Percentiles rank a stretch among this genome's conserved stretches.
Conservation (phyloP, 1,140 invertebrate genomes). For the Callitettix versicolor region DNA sequence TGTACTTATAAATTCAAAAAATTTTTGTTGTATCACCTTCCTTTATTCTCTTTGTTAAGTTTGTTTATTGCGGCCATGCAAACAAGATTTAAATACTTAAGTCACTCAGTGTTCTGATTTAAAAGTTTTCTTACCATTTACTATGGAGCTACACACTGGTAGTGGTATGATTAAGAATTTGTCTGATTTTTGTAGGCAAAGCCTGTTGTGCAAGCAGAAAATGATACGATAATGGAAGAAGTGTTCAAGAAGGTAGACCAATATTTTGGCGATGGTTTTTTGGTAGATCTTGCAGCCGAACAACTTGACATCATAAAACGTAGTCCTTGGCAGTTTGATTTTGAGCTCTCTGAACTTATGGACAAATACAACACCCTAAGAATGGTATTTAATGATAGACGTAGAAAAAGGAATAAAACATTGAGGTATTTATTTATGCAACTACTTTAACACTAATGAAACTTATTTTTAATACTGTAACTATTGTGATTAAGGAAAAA, state of each 20-base stretch:
- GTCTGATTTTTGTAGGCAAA: background rate
- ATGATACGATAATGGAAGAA: background rate
- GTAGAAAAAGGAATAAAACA: slow-evolving; percentile 6
- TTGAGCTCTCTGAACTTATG: slow-evolving; percentile 4
- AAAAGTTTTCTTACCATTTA: background rate
- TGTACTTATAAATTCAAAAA: background rate
- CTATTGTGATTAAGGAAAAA: background rate
- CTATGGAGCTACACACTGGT: background rate
- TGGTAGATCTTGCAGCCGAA: slow-evolving; percentile 1
- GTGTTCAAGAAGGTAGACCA: background rate
- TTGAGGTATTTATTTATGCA: no score
- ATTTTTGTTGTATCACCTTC: background rate
- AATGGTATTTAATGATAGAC: slow-evolving; percentile 7
- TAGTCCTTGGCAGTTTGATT: slow-evolving; percentile 10
- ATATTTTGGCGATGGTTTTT: slow-evolving; percentile 5
- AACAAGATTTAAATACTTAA: background rate
- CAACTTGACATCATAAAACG: background rate
- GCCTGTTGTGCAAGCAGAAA: background rate
- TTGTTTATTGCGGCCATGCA: background rate
- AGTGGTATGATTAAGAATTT: background rate
- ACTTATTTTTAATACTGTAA: no score
- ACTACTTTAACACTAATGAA: no score
- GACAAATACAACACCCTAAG: slow-evolving; percentile 10
- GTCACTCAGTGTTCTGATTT: background rate
- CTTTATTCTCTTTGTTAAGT: background rate